Conservation (phyloP, 2,797 vertebrate species). For the Poecilia gillii region DNA sequence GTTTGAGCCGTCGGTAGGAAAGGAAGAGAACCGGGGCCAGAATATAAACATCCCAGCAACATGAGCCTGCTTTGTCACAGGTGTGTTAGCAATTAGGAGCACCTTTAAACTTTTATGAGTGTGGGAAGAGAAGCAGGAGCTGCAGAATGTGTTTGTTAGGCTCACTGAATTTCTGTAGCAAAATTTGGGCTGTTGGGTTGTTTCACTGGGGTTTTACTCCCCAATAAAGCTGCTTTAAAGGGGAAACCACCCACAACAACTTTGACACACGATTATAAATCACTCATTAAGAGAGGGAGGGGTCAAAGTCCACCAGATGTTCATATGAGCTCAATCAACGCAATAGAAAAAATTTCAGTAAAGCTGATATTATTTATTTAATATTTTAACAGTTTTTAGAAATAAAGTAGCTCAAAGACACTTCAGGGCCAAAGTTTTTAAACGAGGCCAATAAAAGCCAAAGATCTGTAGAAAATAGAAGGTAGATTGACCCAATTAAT, state of each 20-base stretch:
- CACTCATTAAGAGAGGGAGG: background rate
- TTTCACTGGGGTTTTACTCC: constrained; percentile 53
- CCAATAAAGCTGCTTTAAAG: constrained; percentile 40
- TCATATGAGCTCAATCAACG: background rate
- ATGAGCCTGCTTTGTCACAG: constrained; percentile 76
- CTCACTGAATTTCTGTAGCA: constrained; percentile 66
- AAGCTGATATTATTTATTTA: background rate
- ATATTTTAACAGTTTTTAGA: background rate
- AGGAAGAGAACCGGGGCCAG: constrained; percentile 62
- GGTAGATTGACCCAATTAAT: background rate
- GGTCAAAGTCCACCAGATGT: background rate
- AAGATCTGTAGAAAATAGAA: background rate
- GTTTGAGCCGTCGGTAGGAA: constrained; percentile 50
- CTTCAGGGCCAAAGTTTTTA: background rate
- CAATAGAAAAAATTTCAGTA: background rate
- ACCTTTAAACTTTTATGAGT: constrained; percentile 79
- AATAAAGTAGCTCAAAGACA: background rate
- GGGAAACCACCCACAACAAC: constrained; percentile 52
- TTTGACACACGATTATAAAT: background rate
- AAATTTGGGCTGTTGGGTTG: constrained; percentile 50
- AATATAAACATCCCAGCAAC: constrained; percentile 77
- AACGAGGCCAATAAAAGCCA: background rate
- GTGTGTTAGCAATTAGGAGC: constrained; percentile 84
- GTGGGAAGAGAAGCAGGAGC: constrained; percentile 63
- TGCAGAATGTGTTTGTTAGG: constrained; percentile 75